Evolutionary conservation across 2,888 invertebrate genomes (phyloP), one percentile per base, ranked within the genome.

Genomic region (Anodontia alba): DNA sequence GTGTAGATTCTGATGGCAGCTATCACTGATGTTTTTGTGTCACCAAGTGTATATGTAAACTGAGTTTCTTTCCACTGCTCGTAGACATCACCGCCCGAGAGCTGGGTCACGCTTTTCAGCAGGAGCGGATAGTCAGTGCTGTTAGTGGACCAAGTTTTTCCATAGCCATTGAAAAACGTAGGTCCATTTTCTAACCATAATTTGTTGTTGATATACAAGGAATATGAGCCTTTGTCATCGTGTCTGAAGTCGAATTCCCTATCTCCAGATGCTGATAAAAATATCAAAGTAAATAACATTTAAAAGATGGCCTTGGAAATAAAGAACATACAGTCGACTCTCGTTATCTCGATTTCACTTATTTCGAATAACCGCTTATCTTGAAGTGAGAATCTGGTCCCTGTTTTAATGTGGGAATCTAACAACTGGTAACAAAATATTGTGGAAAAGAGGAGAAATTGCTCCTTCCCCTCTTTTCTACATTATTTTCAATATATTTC

Each of bases 91-190:
- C 38, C 36, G 7, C 72, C 66, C n/a, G 66, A 31, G 17, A 57
- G n/a, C 23, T 31, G 29, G 20, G 23, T 26, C 26, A 73, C 43
- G 15, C 36, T 43, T 17, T 17, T 36, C 38, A 49, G 12, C 12
- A 68, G 31, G 70, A 78, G 31, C 3, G 62, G 62, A 17, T 31
- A 33, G 10, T 31, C 33, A 1, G 20, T 8, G 29, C 29, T 29
- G 29, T 62, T 20, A 15, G 73, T 49, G 0, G 79, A 71, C 73
- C 74, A 88, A 29, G 62, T 80, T 23, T 69, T 70, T 20, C 82
- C 86, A 43, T 83, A 78, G 0, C 68, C 84, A 49, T 80, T 84
- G 76, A 88, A 83, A 68, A 86, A 89, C 20, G 81, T 74, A 1
- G 82, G 80, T 3, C 78, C 86, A 57, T 78, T 85, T 20, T 51